Evolutionary conservation across 2,113 vertebrate species (phyloP).

Genomic region (Halcyon malimbica): DNA sequence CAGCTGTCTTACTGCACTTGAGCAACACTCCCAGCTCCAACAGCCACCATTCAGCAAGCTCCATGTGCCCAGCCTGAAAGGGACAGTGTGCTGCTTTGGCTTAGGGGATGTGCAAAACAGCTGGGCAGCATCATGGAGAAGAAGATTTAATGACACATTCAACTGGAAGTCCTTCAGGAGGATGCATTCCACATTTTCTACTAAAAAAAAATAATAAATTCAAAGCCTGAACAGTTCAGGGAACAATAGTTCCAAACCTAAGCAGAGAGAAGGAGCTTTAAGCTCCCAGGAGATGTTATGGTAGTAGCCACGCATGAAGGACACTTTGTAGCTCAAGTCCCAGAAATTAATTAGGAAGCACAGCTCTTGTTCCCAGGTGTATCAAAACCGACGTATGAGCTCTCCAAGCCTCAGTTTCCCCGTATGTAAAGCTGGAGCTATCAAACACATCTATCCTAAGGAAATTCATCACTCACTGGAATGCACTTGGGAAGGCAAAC

Average conservation of each 20-base stretch:
- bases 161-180: background rate
- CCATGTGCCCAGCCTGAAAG: background rate
- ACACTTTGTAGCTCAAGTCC: constrained; percentile 2
- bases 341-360: background rate
- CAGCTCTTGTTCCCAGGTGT: background rate
- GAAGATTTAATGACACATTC: background rate
- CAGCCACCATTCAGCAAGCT: background rate
- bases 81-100: background rate
- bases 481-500: background rate
- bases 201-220: background rate
- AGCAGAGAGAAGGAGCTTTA: background rate
- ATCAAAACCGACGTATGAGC: background rate
- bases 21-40: background rate
- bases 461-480: background rate
- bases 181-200: background rate
- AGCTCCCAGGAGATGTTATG: background rate
- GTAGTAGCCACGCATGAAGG: background rate
- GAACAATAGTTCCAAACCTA: background rate
- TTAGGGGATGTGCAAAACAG: background rate
- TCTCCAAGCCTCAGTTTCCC: constrained; percentile 33
- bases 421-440: background rate
- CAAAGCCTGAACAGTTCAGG: background rate
- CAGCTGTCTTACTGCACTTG: background rate
- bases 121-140: background rate
- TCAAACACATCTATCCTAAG: background rate